Evolutionary conservation across 2,113 vertebrate species (phyloP), one percentile per base, ranked within the genome.

Genomic region (Coreoperca whiteheadi): DNA sequence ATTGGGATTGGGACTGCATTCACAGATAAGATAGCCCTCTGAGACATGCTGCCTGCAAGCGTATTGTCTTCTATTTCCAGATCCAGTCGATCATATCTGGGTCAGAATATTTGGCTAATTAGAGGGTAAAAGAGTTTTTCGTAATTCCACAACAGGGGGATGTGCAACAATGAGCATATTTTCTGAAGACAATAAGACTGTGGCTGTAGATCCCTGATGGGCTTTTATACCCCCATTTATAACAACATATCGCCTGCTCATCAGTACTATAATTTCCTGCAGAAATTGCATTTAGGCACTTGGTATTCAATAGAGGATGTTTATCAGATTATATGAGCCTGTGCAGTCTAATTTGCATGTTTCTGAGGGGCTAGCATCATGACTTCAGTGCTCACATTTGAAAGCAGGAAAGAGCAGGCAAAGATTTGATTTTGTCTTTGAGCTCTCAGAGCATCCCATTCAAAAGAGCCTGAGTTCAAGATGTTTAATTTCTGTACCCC

Each of bases 91-190:
- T 93, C 69, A 82, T 90, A 94, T 95, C 90, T 94, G 86, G 91
- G 92, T 91, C 88, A 91, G 88, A 84, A 90, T 93, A 94, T 92
- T 94, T 90, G 78, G 89, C 93, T 91, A 93, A 94, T 94, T 91
- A 93, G 89, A 86, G 81, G 83, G 78, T 74, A 82, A 90, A 91
- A 88, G 59, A 30, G 65, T 76, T 87, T 87, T 69, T 59, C 10
- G 15, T 79, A 80, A 85, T 89, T 92, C 75, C 82, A 85, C 85
- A 83, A 92, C 73, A 83, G 71, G 63, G 53, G 64, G 60, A 82
- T 41, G 77, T 84, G 87, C 59, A 65, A 79, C 84, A 85, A 79
- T 80, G 84, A 83, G 79, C 67, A 56, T 68, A 86, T 87, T 87
- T 92, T 91, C 93, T 81, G 88, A 89, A 91, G 81, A 92, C 88